Conservation (phyloP, 92 coral and sea anemone species). For the Umimayanthus chanpuru region DNA sequence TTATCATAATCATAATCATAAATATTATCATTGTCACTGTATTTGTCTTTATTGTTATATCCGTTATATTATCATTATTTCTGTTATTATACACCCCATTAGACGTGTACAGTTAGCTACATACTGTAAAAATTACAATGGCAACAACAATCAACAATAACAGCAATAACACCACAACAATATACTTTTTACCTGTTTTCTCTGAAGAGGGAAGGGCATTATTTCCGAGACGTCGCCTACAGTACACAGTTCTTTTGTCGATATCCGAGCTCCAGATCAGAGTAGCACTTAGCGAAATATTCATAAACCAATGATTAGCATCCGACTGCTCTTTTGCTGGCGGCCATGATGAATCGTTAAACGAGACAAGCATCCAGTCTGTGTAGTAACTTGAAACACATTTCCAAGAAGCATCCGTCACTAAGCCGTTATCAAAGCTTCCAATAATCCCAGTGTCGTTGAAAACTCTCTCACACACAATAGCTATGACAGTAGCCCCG, state of each 20-base stretch:
- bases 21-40: too few relatives aligned
- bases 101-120: too few relatives aligned
- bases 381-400: neutral
- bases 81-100: too few relatives aligned
- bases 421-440: slow-evolving; percentile 9
- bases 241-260: neutral
- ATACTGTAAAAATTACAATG: too few relatives aligned
- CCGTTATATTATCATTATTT: too few relatives aligned
- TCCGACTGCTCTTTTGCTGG: neutral
- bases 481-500: neutral
- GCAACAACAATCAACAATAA: neutral
- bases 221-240: neutral
- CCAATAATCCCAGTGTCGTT: neutral
- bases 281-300: neutral
- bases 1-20: too few relatives aligned
- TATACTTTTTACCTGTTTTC: neutral
- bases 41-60: too few relatives aligned
- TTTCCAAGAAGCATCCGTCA: slow-evolving; percentile 12
- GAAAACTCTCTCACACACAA: neutral
- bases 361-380: neutral
- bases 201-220: neutral
- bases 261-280: neutral
- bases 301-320: neutral
- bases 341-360: slow-evolving; percentile 10
- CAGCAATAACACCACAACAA: neutral